A percentile compares a stretch with the other conserved stretches of the same genome.
phyloP scores from a whole-genome alignment of 2,113 vertebrate genomes.

The Hydrolagus affinis region DNA sequence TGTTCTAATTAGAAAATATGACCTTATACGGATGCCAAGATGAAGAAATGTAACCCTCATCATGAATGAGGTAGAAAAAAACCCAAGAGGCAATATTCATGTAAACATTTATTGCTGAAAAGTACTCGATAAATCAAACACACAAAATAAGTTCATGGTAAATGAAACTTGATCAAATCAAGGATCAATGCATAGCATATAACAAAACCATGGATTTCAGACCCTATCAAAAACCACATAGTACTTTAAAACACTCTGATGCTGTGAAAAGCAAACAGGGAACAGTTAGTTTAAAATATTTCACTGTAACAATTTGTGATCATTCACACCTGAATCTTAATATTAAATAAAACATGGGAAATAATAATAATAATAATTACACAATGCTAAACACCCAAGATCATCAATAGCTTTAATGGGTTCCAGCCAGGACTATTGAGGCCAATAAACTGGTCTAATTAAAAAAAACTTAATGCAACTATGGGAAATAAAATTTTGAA shows the following conservation, averaged over 20 bases:
- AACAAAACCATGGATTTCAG: not conserved
- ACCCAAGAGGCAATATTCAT: not conserved
- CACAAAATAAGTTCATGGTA: conserved; percentile 3
- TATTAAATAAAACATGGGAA: no score
- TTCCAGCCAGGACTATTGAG: no score
- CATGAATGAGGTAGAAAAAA: not conserved
- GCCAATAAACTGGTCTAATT: no score
- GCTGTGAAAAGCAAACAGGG: not conserved
- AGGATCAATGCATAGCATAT: not conserved
- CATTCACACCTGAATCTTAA: not conserved
- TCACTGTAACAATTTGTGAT: not conserved
- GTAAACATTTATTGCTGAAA: not conserved
- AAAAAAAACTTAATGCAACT: no score
- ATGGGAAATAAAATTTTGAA: no score
- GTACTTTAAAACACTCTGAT: not conserved
- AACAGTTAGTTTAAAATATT: not conserved
- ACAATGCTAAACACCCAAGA: no score
- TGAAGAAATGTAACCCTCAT: no score
- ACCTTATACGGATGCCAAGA: no score
- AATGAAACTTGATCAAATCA: not conserved
- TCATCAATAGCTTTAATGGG: no score
- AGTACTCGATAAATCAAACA: not conserved
- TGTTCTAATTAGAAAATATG: no score
- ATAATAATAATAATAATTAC: no score
- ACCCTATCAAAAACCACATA: not conserved